Evolutionary conservation across 2,113 vertebrate genomes (phyloP), one percentile per base, ranked within the genome.

Genomic region (Passer montanus): DNA sequence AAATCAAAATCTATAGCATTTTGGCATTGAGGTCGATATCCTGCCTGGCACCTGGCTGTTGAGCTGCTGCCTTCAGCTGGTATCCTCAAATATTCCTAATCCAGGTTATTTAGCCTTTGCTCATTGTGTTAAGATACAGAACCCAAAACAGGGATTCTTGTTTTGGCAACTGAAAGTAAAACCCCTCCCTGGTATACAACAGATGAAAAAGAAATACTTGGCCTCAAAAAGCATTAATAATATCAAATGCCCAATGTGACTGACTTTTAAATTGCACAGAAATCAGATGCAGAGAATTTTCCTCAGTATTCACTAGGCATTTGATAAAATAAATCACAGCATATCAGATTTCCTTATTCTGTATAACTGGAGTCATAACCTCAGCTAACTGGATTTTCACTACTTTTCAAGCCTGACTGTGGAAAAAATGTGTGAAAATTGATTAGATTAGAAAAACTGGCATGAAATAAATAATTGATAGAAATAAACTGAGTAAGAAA

Each of bases 381-480:
- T 92, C 49, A 87, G 44, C 41, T 73, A 92, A 84, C 55, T 83
- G 82, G 55, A 90, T 92, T 69, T 84, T 72, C 4, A 1, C 49
- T 95, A 15, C 31, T 76, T 86, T 93, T 79, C 44, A 90, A 87
- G 93, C 50, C 43, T 89, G 50, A 70, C 30, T 53, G 49, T 78
- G 77, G 73, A n/a, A 81, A 87, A 94, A 85, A 82, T 6, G 44
- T 80, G 56, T 73, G 79, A 80, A 84, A 79, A 82, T 66, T 88
- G 56, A 95, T 84, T 89, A 95, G 18, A 4, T 60, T 82, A 86
- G 37, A 94, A 93, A 75, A 91, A 46, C 27, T 56, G 78, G 68
- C 74, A 84, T 90, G 52, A 94, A 96, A 95, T 89, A 90, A 91
- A 91, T 94, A 92, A 94, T 81, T 52, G 60, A 72, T 39, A 73